These are phyloP conservation scores for Urosaurus nigricauda DNA, from an alignment of 2,797 vertebrate species.

Conservation along the genomic window DNA sequence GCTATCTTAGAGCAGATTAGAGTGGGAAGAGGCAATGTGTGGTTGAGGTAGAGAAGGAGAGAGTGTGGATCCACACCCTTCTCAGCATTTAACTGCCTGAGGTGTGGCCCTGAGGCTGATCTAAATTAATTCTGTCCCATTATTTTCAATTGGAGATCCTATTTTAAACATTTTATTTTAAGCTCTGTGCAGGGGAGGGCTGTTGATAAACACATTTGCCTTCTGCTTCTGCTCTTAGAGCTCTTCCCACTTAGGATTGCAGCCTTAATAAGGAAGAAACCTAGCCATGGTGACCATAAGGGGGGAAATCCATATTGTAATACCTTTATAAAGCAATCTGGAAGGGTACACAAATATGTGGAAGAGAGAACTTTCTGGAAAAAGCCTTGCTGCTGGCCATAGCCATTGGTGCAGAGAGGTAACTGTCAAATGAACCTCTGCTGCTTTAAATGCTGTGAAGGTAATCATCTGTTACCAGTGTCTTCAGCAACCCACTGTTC, in stretches of 20 bases:
- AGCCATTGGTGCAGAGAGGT: not conserved
- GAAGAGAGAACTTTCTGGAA: not conserved
- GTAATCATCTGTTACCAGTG: not conserved
- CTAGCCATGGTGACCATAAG: not conserved
- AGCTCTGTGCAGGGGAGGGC: too few species aligned
- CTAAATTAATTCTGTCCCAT: too few species aligned
- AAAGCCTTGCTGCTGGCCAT: not conserved
- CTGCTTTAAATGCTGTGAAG: not conserved
- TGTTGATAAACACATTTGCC: too few species aligned
- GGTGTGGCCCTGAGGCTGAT: too few species aligned
- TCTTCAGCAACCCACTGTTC: not conserved
- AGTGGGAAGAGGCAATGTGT: too few species aligned
- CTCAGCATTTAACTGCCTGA: too few species aligned
- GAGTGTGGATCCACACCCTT: too few species aligned
- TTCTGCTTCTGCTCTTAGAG: too few species aligned
- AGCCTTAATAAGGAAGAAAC: not conserved
- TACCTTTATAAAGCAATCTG: not conserved
- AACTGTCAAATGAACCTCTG: not conserved
- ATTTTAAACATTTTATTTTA: too few species aligned
- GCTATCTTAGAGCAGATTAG: too few species aligned
- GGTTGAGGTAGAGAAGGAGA: too few species aligned
- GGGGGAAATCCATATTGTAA: not conserved
- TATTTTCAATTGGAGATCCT: too few species aligned
- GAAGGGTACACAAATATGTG: not conserved
- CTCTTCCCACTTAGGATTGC: not conserved